These are phyloP conservation scores for Byasa hedistus DNA, from an alignment of 2,888 invertebrate genomes.

Conservation along the genomic window DNA sequence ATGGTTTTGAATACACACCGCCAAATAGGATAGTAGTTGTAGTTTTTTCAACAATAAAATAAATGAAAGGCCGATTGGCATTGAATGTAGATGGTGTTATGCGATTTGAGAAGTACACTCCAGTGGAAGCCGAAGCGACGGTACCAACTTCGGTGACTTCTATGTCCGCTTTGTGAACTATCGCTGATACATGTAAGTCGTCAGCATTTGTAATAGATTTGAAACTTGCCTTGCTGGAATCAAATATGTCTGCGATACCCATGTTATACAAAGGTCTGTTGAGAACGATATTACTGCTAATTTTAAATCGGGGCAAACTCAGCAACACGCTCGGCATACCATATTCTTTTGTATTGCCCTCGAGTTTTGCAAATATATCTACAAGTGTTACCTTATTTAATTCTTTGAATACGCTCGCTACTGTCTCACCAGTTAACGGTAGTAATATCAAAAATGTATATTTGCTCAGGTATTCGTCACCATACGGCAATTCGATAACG, in stretches of 20 bases:
- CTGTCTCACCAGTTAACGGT: conserved; percentile 75
- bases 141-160: conserved; percentile 87
- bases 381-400: conserved; percentile 65
- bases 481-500: conserved; percentile 84
- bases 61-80: conserved; percentile 83
- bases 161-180: conserved; percentile 85
- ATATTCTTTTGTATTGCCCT: conserved; percentile 63
- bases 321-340: conserved; percentile 81
- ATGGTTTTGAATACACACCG: conserved; percentile 73
- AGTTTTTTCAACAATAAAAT: conserved; percentile 82
- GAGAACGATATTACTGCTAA: conserved; percentile 79
- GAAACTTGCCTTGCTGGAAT: conserved; percentile 75
- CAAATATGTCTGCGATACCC: conserved; percentile 83
- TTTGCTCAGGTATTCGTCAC: conserved; percentile 56
- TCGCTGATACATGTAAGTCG: conserved; percentile 77
- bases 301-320: conserved; percentile 81
- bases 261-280: conserved; percentile 78
- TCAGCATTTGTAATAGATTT: conserved; percentile 70
- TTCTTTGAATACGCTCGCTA: conserved; percentile 69
- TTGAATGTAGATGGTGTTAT: conserved; percentile 79
- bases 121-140: conserved; percentile 81
- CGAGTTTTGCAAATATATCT: conserved; percentile 72
- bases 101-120: conserved; percentile 67
- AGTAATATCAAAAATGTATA: conserved; percentile 82
- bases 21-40: conserved; percentile 82